Evolutionary conservation across 2,113 vertebrate genomes (phyloP).

Genomic region (Galemys pyrenaicus): DNA sequence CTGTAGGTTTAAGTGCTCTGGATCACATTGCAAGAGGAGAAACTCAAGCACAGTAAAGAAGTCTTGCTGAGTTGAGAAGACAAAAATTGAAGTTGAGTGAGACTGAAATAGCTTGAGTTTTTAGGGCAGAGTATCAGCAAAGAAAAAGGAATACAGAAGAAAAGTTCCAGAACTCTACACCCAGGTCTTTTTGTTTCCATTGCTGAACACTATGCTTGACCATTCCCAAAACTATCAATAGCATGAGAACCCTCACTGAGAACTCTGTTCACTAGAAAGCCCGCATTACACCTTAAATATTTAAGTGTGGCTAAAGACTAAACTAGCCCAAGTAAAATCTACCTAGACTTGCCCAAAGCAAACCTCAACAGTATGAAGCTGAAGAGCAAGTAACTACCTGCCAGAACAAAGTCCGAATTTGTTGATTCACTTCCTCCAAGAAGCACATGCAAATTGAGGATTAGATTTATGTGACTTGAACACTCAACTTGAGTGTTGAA

Average conservation of each 20-base stretch:
- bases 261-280: neutral
- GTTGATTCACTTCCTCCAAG: neutral
- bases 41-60: neutral
- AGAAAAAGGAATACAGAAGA: neutral
- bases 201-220: neutral
- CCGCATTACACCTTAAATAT: neutral
- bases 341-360: neutral
- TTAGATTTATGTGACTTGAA: neutral
- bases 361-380: neutral
- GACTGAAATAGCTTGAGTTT: neutral
- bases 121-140: neutral
- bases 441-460: neutral
- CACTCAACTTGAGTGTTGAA: neutral
- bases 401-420: slow-evolving; percentile 10
- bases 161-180: neutral
- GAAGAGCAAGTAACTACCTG: neutral
- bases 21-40: neutral
- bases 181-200: neutral
- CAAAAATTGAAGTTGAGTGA: neutral
- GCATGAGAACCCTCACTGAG: neutral
- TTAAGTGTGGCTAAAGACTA: neutral
- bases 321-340: neutral
- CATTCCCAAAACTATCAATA: neutral
- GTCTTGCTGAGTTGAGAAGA: neutral
- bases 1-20: neutral